Base-by-base conservation (phyloP, 2,888 invertebrate species). In the Cheilosia vernalis region DNA sequence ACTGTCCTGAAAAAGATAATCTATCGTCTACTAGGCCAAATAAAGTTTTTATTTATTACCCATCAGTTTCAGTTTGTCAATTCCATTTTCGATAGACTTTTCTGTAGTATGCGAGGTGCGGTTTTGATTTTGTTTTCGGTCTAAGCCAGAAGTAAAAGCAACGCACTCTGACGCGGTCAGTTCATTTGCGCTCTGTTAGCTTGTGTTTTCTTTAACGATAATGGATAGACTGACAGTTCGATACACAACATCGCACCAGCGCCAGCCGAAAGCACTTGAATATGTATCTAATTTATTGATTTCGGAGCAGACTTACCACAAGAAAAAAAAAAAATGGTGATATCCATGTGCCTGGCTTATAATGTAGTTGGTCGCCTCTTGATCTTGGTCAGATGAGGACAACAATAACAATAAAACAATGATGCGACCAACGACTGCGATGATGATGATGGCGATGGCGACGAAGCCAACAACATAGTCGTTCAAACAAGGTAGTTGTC, bases 131-230 rank as follows among this genome's bases (percentile, higher is more conserved):
- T 51, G 42, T 6, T 49, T 66, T 66, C 49, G 21, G 37, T 13
- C 37, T 51, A 76, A 66, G 40, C 37, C 55, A 56, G 61, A 63
- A 63, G 47, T 63, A 63, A 63, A 63, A 33, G 73, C 66, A 72
- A 72, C 64, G 72, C 72, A 72, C 64, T 64, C 64, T 67, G 44
- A 61, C 72, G 15, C 3, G 55, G 47, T 55, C 40, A 27, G 33
- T 55, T 58, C 27, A 73, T 44, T 53, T 60, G 40, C 64, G 44
- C 44, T 66, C 51, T 37, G 42, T 33, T n/a, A 61, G 24, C 15
- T 24, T 66, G 58, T 70, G 70, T 70, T 83, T 83, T 79, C 67
- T 83, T 83, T 83, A 67, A 83, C 83, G 83, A 83, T 83, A 83
- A 83, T 83, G 83, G 78, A 83, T 73, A 69, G 73, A 67, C 73